These are phyloP conservation scores for Pseudopipra pipra DNA, from an alignment of 2,113 vertebrate species.

Conservation along the genomic window DNA sequence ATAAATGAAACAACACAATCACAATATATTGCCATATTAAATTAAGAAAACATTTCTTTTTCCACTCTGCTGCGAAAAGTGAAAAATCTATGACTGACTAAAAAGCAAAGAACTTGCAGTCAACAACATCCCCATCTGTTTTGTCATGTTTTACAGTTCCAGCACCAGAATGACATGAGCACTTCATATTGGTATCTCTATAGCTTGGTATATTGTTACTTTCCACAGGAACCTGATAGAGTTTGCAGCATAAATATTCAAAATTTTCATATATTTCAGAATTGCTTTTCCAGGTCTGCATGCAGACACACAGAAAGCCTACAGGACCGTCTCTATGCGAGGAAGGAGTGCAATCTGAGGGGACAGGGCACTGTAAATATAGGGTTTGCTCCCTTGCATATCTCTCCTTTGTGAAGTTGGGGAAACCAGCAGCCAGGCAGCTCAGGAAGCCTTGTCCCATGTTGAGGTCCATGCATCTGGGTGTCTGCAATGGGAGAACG, in stretches of 20 bases:
- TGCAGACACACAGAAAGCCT: not conserved
- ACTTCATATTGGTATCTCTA: not conserved
- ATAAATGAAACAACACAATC: constrained; percentile 31
- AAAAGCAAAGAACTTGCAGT: constrained; percentile 3
- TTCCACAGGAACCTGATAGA: not conserved
- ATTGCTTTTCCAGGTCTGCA: not conserved
- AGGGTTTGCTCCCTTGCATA: fast-evolving
- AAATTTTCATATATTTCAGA: not conserved
- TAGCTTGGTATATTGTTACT: not conserved
- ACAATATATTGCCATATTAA: not conserved
- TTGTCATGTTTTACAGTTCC: not conserved
- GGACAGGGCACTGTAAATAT: not conserved
- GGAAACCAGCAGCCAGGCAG: not conserved
- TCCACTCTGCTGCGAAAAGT: not conserved
- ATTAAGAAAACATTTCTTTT: not conserved
- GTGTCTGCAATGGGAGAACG: fast-evolving
- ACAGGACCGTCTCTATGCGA: fast-evolving
- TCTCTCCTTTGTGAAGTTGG: not conserved
- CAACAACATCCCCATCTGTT: not conserved
- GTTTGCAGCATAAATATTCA: not conserved
- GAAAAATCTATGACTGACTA: not conserved
- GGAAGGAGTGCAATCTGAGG: not conserved
- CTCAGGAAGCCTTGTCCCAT: not conserved
- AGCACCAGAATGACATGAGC: not conserved
- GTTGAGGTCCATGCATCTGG: fast-evolving